phyloP scores from a whole-genome alignment of 2,113 vertebrate species.

The Mystacornis crossleyi region DNA sequence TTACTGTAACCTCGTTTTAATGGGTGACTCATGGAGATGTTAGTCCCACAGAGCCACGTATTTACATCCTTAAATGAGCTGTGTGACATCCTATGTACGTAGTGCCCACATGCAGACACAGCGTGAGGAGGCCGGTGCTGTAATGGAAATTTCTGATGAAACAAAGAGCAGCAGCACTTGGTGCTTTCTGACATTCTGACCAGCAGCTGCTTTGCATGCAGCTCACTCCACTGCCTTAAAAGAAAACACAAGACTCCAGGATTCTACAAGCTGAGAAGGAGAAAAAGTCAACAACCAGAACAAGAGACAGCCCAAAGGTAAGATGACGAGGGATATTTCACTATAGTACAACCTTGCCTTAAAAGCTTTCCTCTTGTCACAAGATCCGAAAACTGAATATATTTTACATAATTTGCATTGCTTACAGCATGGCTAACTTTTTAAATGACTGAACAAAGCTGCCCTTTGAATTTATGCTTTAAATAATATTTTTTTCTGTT shows the following conservation, averaged over 20 bases:
- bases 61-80: neutral
- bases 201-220: neutral
- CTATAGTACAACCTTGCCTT: neutral
- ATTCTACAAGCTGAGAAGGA: neutral
- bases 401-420: neutral
- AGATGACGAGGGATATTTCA: neutral
- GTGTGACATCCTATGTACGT: neutral
- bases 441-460: neutral
- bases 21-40: neutral
- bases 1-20: neutral
- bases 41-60: neutral
- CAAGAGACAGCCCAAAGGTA: neutral
- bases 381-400: neutral
- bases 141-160: neutral
- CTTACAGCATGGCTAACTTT: neutral
- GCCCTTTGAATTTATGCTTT: neutral
- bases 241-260: neutral
- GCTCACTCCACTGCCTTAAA: neutral
- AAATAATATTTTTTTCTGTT: neutral
- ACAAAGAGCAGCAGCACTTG: neutral
- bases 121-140: rapidly evolving
- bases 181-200: neutral
- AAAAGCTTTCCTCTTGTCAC: neutral
- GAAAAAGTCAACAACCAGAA: neutral
- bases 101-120: neutral